phyloP scores from a whole-genome alignment of 2,113 vertebrate genomes.

The Rissa tridactyla region DNA sequence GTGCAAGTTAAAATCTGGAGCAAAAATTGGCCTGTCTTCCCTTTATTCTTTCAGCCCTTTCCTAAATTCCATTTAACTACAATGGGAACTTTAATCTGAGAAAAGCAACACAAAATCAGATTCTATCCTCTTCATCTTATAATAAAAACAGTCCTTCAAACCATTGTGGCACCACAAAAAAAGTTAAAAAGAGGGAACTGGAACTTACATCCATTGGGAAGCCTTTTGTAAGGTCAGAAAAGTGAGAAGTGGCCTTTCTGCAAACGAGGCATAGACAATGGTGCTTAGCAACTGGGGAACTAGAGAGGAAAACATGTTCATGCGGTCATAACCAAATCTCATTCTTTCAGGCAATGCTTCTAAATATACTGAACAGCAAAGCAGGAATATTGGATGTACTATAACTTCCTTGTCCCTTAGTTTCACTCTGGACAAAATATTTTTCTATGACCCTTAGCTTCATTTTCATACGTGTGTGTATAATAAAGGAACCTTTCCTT shows the following conservation, averaged over 20 bases:
- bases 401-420: not conserved
- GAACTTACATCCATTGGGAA: not conserved
- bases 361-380: not conserved
- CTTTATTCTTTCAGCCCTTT: not conserved
- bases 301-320: not conserved
- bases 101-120: not conserved
- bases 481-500: not conserved
- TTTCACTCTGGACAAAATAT: not conserved
- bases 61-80: not conserved
- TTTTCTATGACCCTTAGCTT: not conserved
- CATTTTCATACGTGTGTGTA: not conserved
- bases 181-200: not conserved
- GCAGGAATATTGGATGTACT: not conserved
- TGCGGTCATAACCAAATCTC: not conserved
- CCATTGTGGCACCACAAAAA: not conserved
- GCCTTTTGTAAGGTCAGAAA: not conserved
- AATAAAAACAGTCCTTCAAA: not conserved
- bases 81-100: not conserved
- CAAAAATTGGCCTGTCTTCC: not conserved
- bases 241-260: not conserved
- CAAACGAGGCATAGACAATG: not conserved
- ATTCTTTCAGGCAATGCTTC: not conserved
- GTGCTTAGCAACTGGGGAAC: not conserved
- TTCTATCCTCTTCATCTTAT: not conserved
- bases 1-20: not conserved